Evolutionary conservation across 1,140 invertebrate genomes (phyloP), one percentile per base, ranked within the genome.

Genomic region (Harlomillsia oculata): DNA sequence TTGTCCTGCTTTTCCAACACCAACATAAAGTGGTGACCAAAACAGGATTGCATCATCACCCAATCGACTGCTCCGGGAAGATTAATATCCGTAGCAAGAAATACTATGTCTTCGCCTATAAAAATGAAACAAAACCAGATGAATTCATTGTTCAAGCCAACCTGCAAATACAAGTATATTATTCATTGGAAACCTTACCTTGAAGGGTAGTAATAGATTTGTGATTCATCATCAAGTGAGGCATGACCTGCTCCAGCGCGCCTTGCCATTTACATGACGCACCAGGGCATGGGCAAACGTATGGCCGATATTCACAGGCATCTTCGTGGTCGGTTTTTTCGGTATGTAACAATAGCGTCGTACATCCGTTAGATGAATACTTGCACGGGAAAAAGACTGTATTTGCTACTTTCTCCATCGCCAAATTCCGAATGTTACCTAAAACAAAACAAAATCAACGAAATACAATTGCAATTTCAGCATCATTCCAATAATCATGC

Each of bases 41-140:
- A 99, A 74, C 96, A 99, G 9, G 91, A 95, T 71, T 99, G 96
- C 94, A 99, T 98, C 96, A 99, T 99, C 0, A 99, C 97, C 97
- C 97, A 99, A 71, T 99, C 97, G 2, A 99, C 97, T 53, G 96
- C 97, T 55, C 97, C 97, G 44, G 95, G 94, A 60, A 99, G 78
- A 76, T 98, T 99, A 48, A 99, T 99, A 74, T 99, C 97, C 36
- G 97, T 99, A 1, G 96, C 97, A 63, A 99, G 76, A 72, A 99
- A 99, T 36, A 99, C 96, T 68, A 99, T 99, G 71, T 99, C 97
- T 75, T 99, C 96, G 44, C 81, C 81, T 80, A 66, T 3, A 45
- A 29, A 34, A 41, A 9, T 36, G n/a, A 46, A 39, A 21, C 14
- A 53, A 53, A 53, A 21, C n/a, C 14, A 53, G 9, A 11, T 39